Percentiles rank a stretch among this genome's conserved stretches.
Evolutionary conservation across 1,140 invertebrate species (phyloP).

Genomic region (Lasaia peninsularis): DNA sequence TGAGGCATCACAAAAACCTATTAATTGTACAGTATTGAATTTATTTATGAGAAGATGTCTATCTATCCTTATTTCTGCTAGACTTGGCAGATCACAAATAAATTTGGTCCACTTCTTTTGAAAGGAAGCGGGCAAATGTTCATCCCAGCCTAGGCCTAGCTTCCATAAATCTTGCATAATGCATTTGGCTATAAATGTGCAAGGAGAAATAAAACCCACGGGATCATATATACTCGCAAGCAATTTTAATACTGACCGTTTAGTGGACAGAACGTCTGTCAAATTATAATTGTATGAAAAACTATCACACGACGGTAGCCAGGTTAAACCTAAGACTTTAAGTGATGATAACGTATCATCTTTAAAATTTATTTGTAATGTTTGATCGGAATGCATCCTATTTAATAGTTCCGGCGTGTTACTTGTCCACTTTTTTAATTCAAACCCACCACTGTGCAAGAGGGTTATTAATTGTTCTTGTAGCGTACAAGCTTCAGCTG

Average conservation of each 20-base stretch:
- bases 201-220: constrained; percentile 18
- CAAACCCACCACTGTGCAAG: constrained; percentile 18
- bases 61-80: constrained; percentile 13
- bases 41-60: constrained; percentile 3
- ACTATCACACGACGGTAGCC: constrained; percentile 9
- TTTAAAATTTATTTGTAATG: constrained; percentile 15
- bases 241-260: constrained; percentile 15
- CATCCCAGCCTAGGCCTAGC: constrained; percentile 16
- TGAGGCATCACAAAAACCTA: constrained; percentile 18
- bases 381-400: constrained; percentile 7
- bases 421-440: constrained; percentile 18
- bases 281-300: constrained; percentile 15
- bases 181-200: constrained; percentile 15
- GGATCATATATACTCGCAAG: constrained; percentile 19
- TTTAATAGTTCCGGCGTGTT: constrained; percentile 11
- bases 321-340: constrained; percentile 16
- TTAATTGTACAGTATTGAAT: constrained; percentile 1
- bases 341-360: constrained; percentile 17
- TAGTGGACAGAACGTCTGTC: constrained; percentile 10
- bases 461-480: constrained; percentile 11
- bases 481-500: constrained; percentile 13
- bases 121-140: constrained; percentile 8
- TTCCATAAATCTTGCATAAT: constrained; percentile 20
- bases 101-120: constrained; percentile 16
- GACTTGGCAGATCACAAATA: constrained; percentile 3